Conservation (phyloP, 2,113 vertebrate species). For the Aptenodytes patagonicus region DNA sequence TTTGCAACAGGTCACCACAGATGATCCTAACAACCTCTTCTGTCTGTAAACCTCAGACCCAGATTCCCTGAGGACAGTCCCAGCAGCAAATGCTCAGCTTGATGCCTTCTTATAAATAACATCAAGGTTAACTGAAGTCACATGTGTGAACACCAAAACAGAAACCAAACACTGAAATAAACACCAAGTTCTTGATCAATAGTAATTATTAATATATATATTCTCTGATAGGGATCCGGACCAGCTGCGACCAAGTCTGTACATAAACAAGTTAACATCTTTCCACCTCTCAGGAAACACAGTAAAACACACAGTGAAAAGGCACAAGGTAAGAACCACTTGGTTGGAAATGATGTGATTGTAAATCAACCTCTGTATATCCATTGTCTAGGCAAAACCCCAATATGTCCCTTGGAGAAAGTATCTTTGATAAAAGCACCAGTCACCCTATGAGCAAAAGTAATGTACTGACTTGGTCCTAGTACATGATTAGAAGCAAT, state of each 20-base stretch:
- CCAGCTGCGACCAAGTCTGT: neutral
- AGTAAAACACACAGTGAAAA: neutral
- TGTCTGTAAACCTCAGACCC: neutral
- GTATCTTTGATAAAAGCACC: neutral
- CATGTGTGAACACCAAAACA: neutral
- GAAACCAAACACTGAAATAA: neutral
- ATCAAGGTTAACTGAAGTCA: neutral
- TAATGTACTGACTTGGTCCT: neutral
- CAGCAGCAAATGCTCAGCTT: neutral
- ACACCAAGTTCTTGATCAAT: neutral
- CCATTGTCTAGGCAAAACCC: neutral
- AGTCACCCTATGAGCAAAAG: neutral
- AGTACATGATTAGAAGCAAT: neutral
- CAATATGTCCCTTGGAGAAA: neutral
- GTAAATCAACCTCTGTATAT: neutral
- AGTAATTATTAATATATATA: neutral
- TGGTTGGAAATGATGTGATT: neutral
- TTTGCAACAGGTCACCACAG: neutral
- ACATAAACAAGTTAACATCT: neutral
- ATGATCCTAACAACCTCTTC: neutral
- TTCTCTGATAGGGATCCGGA: neutral
- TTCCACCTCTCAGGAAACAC: neutral
- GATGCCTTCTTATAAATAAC: neutral
- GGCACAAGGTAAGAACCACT: neutral
- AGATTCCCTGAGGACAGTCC: neutral